Evolutionary conservation across 2,888 invertebrate species (phyloP), one percentile per base, ranked within the genome.

Genomic region (Matsumyia berberina): DNA sequence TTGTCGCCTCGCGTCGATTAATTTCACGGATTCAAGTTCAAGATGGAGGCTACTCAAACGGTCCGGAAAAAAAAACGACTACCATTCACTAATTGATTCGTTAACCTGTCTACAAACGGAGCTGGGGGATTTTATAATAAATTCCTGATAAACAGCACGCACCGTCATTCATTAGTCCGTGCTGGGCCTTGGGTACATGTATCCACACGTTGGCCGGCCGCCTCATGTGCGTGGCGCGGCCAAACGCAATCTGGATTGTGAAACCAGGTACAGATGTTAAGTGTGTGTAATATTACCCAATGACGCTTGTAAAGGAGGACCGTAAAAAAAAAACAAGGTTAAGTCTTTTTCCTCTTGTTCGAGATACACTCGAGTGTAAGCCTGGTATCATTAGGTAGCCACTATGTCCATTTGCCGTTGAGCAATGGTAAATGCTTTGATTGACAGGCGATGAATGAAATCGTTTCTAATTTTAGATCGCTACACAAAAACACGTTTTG

Each of bases 101-200:
- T 64, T 78, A 73, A 78, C 78, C 66, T 62, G 83, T 72, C 70
- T 82, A 60, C 24, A 58, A 29, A 29, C 66, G 58, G 31, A 77
- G 62, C 57, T 72, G 31, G 74, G 62, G 78, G 72, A 62, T 64
- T 49, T 57, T 64, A 29, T 64, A 29, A 64, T 42, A 58, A 70
- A 74, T 64, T 82, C 72, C 77, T 42, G 83, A 83, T 83, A 73
- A 78, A 57, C 73, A 49, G 42, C 83, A 83, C 83, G 83, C 83
- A 83, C 70, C 19, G 44, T 49, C 44, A 46, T 73, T 73, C 78
- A 83, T 78, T 78, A 64, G 51, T 66, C 58, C 57, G 8, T 15
- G n/a, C 29, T 44, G 19, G 9, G 37, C 7, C 37, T 4, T 12
- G 55, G 19, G 55, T 35, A 24, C 4, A 24, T 24, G 24, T 24